Base-by-base conservation (phyloP, 2,113 vertebrate species). In the Onychorhynchus coronatus region DNA sequence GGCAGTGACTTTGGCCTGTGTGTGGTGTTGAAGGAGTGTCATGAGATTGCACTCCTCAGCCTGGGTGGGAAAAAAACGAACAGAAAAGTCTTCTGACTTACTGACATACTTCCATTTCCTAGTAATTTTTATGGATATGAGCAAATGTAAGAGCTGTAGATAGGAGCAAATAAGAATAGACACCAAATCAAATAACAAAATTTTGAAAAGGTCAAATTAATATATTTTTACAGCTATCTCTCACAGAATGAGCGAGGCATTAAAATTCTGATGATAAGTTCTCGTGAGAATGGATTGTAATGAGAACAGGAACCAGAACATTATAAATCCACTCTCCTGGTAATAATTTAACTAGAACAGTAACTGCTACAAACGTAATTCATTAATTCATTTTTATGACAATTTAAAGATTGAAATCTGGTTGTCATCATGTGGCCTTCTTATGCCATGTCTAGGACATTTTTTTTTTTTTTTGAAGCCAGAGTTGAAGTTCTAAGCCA, bases 341-440 rank as follows among this genome's bases (percentile, higher is more conserved):
- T 87, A 77, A 94, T 97, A 97, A 97, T 97, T 96, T 94, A 97
- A 96, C 89, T 96, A 75, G 96, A 95, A 71, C 82, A 90, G 94
- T 91, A 84, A 85, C 91, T 82, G 94, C 55, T 95, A 93, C 87
- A 89, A 96, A 93, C 85, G 73, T 96, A 96, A 94, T 97, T 94
- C 76, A 93, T 96, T 96, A 96, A 95, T 95, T 91, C 81, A 27
- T 77, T 95, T 94, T 77, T 80, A 74, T 91, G 96, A 87, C 91
- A 91, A 94, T 76, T 93, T 90, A 49, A 95, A 67, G 67, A 59
- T 50, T 91, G 59, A 80, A 80, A 47, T 90, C 76, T 94, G 80
- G 44, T 65, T 85, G 75, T 91, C 93, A 50, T 18, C 0, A 0
- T 68, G 79, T 92, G 91, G 68, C 49, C 17, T 70, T 76, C 63